These are phyloP conservation scores for Sylvicapra grimmia DNA, from an alignment of 2,113 vertebrate genomes.

Conservation along the genomic window DNA sequence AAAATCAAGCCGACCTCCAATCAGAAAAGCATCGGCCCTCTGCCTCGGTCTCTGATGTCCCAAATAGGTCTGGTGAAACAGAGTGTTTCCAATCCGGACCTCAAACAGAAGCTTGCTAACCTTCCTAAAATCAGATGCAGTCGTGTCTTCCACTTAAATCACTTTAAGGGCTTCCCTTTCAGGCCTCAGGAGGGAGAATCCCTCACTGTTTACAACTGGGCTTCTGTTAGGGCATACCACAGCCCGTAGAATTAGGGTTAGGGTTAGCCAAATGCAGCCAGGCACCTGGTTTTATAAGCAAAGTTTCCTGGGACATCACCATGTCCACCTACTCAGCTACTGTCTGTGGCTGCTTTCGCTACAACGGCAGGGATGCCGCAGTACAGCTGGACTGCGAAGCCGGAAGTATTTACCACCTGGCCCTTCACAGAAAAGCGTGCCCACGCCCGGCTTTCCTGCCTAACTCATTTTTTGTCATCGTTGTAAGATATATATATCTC, in stretches of 20 bases:
- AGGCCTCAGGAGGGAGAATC: background rate
- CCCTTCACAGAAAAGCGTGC: background rate
- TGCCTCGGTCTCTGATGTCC: background rate
- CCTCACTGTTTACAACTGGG: background rate
- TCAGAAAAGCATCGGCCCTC: background rate
- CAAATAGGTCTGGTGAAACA: background rate
- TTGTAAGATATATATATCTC: background rate
- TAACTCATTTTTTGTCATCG: background rate
- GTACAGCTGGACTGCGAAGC: fast-evolving
- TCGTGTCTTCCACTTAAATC: background rate
- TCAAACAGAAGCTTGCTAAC: background rate
- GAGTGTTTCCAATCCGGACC: background rate
- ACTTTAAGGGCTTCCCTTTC: no score
- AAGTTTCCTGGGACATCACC: background rate
- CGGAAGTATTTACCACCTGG: background rate
- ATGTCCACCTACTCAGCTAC: background rate
- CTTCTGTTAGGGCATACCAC: background rate
- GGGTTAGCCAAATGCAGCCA: background rate
- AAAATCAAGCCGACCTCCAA: background rate
- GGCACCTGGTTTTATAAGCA: background rate
- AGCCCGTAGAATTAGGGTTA: background rate
- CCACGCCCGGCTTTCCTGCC: background rate
- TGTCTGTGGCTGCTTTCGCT: background rate
- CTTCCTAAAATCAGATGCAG: background rate
- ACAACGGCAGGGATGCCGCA: fast-evolving